Evolutionary conservation across 2,888 invertebrate genomes (phyloP), one percentile per base, ranked within the genome.

Genomic region (Morpho helenor): DNA sequence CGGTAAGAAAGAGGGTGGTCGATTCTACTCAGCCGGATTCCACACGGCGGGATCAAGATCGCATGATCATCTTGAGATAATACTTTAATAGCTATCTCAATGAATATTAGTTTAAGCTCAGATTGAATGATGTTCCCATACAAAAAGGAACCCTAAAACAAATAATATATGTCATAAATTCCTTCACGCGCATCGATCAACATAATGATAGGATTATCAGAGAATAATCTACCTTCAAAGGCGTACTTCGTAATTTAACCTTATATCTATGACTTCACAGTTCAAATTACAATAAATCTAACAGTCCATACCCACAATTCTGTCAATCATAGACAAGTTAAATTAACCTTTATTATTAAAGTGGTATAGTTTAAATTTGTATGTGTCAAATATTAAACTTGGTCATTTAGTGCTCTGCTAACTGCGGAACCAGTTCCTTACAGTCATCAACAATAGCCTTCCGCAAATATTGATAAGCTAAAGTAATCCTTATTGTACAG

Each of bases 401-500:
- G 73, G 75, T 77, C 76, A 77, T 70, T 78, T 74, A 74, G 72
- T 76, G 73, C 70, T 71, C 70, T 70, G 76, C 68, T 79, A 74
- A 73, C 74, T 73, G 71, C 66, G 71, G 75, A 82, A 82, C 83
- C 79, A 77, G 83, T 83, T 76, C 73, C 74, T 73, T 71, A 75
- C 78, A 82, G 81, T 79, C 78, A 77, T 31, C 8, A 9, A 43
- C 43, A 43, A 31, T 2, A 52, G 52, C 44, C 52, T 16, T 10
- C 53, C 47, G 43, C 56, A 7, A 22, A 10, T 4, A 41, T 8
- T 9, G 9, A n/a, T 44, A 47, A 49, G 23, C 40, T 52, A 60
- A 49, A 52, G 49, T 58, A 43, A 53, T 42, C 23, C 48, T 52
- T 63, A 53, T 22, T 2, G n/a, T n/a, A 0, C 1, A 16, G n/a